phyloP scores from a whole-genome alignment of 2,797 vertebrate species.

The Ispidina picta region DNA sequence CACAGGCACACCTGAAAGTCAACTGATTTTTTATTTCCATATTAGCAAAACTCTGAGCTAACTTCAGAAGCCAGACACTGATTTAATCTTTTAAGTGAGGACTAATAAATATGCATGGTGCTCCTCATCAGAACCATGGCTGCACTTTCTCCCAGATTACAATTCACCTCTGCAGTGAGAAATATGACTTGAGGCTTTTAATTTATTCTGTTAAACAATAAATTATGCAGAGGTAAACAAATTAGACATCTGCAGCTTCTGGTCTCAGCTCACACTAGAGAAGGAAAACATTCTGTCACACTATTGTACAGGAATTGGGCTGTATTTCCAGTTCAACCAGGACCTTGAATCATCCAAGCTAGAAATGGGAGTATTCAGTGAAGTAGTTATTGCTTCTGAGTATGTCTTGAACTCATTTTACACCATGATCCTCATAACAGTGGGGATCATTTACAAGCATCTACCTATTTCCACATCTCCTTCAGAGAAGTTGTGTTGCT shows the following conservation, averaged over 20 bases:
- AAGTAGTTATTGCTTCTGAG: background rate
- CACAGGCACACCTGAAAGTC: background rate
- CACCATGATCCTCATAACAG: background rate
- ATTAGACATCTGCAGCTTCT: background rate
- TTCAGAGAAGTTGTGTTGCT: background rate
- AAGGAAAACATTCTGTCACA: background rate
- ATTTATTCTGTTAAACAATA: constrained; percentile 19
- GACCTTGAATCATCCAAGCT: background rate
- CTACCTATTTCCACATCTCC: background rate
- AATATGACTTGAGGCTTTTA: background rate
- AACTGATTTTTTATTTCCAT: background rate
- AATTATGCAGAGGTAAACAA: constrained; percentile 19
- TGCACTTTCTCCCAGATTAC: background rate
- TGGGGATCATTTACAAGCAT: background rate
- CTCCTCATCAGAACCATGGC: background rate
- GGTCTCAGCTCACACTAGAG: background rate
- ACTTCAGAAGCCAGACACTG: background rate
- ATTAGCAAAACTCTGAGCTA: background rate
- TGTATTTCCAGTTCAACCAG: background rate
- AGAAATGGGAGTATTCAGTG: background rate
- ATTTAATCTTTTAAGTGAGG: background rate
- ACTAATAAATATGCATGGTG: constrained; percentile 10
- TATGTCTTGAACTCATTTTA: background rate
- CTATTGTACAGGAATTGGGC: background rate
- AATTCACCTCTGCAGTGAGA: background rate